Evolutionary conservation across 2,113 vertebrate genomes (phyloP).

Genomic region (Petaurus breviceps): DNA sequence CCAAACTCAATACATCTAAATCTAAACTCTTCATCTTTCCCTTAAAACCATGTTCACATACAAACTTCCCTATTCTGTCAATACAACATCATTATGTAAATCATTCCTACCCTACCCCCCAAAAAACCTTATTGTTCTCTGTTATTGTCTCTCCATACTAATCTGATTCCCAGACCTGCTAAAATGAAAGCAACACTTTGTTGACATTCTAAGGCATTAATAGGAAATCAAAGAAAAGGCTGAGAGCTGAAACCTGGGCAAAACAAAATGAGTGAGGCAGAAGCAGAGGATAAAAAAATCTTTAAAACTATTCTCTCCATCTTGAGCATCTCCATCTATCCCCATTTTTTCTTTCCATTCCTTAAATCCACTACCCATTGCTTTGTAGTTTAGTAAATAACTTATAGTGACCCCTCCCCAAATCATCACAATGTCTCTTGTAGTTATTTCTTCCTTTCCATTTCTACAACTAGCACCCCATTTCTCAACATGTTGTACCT

Average conservation of each 20-base stretch:
- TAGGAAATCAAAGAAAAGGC: background rate
- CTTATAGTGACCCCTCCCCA: background rate
- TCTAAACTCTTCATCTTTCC: background rate
- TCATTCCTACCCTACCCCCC: background rate
- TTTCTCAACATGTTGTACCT: background rate
- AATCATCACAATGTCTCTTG: background rate
- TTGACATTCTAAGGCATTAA: background rate
- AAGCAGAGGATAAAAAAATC: background rate
- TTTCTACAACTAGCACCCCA: background rate
- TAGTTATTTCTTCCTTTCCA: background rate
- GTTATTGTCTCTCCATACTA: background rate
- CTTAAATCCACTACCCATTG: background rate
- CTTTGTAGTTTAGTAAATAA: background rate
- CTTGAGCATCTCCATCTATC: background rate
- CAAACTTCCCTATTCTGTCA: background rate
- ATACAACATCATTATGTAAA: background rate
- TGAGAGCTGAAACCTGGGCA: background rate
- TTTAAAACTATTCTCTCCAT: background rate
- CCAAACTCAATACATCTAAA: background rate
- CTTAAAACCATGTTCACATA: background rate
- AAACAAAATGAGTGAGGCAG: background rate
- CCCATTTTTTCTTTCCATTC: background rate
- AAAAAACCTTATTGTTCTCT: background rate
- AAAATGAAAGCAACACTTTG: background rate
- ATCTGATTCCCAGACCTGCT: background rate